phyloP scores from a whole-genome alignment of 2,888 invertebrate species.

The Euzetes globulus region DNA sequence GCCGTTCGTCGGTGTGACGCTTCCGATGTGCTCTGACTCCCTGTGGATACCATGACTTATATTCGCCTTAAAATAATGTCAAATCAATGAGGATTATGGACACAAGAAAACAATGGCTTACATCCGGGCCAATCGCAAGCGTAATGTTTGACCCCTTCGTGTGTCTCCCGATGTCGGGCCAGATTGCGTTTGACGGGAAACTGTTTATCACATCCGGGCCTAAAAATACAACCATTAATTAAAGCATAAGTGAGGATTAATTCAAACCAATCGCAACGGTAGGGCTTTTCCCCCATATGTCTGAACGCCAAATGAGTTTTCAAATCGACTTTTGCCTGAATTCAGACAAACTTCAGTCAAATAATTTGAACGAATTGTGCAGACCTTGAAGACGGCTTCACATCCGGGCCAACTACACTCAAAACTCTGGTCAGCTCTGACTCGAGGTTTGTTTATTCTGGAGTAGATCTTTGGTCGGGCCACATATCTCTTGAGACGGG shows the following conservation, averaged over 20 bases:
- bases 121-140: constrained; percentile 21
- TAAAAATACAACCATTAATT: too few relatives aligned
- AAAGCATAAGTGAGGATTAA: too few relatives aligned
- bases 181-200: constrained; percentile 14
- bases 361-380: not conserved
- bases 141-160: constrained; percentile 21
- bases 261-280: not conserved
- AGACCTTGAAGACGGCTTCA: constrained; percentile 12
- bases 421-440: not conserved
- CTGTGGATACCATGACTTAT: constrained; percentile 24
- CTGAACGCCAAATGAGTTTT: constrained; percentile 1
- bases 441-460: not conserved
- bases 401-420: constrained; percentile 12
- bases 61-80: not conserved
- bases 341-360: not conserved
- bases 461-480: constrained; percentile 20
- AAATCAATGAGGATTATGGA: not conserved
- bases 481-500: constrained; percentile 10
- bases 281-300: constrained; percentile 5
- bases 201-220: constrained; percentile 8
- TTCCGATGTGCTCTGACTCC: constrained; percentile 1
- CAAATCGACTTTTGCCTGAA: constrained; percentile 6
- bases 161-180: not conserved
- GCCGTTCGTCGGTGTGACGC: constrained; percentile 16
- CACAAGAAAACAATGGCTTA: not conserved